These are phyloP conservation scores for Xiphydria camelus DNA, from an alignment of 2,888 invertebrate species.

Conservation along the genomic window DNA sequence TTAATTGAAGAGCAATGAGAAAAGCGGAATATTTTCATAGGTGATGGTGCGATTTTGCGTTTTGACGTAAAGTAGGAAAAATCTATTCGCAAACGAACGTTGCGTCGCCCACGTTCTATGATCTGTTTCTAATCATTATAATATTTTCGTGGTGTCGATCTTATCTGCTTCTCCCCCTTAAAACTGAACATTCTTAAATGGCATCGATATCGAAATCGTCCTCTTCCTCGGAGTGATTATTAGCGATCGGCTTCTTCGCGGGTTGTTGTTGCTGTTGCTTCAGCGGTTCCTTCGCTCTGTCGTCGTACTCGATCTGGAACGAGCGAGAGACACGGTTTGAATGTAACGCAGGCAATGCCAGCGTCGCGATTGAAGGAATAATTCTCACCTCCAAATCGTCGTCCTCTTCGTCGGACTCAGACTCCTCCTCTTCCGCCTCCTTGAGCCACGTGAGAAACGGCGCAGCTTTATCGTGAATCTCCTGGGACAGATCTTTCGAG, in stretches of 20 bases:
- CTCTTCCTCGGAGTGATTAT: conserved; percentile 70
- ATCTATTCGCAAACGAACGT: conserved; percentile 28
- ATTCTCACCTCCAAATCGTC: conserved; percentile 68
- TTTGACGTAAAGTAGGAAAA: conserved; percentile 24
- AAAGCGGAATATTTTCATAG: conserved; percentile 12
- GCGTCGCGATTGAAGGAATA: too few relatives aligned
- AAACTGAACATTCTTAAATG: conserved; percentile 65
- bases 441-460: conserved; percentile 96
- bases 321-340: too few relatives aligned
- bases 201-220: conserved; percentile 92
- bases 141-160: conserved; percentile 17
- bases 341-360: too few relatives aligned
- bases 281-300: conserved; percentile 79
- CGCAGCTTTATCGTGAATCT: conserved; percentile 89
- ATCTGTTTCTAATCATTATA: too few relatives aligned
- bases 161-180: neutral
- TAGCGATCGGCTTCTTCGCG: conserved; percentile 58
- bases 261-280: conserved; percentile 63
- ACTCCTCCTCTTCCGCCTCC: conserved; percentile 94
- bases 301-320: conserved; percentile 82
- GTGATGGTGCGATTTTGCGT: conserved; percentile 11
- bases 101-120: conserved; percentile 35
- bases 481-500: conserved; percentile 83
- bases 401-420: conserved; percentile 75
- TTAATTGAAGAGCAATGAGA: conserved; percentile 3